phyloP scores from a whole-genome alignment of 2,113 vertebrate species.

The Rostratula benghalensis region DNA sequence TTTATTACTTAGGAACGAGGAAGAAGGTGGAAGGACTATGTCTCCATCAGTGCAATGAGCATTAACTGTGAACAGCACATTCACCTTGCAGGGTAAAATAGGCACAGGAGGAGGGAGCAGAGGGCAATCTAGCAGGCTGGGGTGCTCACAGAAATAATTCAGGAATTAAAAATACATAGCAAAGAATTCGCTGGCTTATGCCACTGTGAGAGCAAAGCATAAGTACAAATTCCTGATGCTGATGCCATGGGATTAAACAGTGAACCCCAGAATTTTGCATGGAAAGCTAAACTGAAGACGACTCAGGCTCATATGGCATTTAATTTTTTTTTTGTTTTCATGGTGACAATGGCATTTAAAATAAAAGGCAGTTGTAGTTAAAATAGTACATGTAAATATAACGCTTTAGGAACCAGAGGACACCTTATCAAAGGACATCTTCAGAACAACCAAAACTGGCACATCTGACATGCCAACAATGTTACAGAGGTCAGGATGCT shows the following conservation, averaged over 20 bases:
- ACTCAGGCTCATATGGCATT: background rate
- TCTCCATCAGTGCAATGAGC: background rate
- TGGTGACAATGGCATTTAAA: background rate
- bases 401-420: background rate
- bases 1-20: slow-evolving; percentile 26
- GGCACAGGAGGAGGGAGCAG: background rate
- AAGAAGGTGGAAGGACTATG: background rate
- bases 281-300: background rate
- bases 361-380: background rate
- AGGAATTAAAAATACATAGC: background rate
- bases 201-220: background rate
- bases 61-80: background rate
- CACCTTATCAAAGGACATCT: background rate
- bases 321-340: background rate
- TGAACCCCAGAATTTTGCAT: background rate
- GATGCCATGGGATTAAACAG: background rate
- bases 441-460: background rate
- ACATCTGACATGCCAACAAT: background rate
- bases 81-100: background rate
- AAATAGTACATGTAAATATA: background rate
- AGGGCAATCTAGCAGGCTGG: background rate
- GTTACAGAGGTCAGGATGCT: background rate
- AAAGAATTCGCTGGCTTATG: background rate
- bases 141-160: background rate
- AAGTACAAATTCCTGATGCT: background rate